These are phyloP conservation scores for Neopipo cinnamomea DNA, from an alignment of 2,113 vertebrate genomes.

Conservation along the genomic window DNA sequence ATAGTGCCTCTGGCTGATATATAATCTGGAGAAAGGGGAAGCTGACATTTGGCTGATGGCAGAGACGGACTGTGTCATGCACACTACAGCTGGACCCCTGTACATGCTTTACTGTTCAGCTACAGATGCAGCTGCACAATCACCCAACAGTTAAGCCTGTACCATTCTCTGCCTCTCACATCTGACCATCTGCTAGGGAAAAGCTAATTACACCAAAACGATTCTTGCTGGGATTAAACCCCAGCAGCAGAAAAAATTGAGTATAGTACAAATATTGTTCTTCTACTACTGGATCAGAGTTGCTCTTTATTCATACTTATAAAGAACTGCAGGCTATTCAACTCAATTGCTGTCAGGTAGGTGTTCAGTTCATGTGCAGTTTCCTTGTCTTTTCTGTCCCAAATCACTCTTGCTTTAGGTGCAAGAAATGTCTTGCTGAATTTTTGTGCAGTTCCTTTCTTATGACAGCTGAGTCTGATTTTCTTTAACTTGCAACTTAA, in stretches of 20 bases:
- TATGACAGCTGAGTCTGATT: background rate
- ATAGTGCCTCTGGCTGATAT: background rate
- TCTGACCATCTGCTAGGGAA: slow-evolving; percentile 55
- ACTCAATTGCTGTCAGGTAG: background rate
- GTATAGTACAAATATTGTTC: slow-evolving; percentile 39
- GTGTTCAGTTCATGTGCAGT: background rate
- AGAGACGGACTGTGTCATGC: background rate
- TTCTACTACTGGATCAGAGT: background rate
- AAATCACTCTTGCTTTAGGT: background rate
- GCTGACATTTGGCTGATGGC: slow-evolving; percentile 23
- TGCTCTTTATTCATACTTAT: slow-evolving; percentile 3
- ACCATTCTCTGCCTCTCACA: slow-evolving; percentile 58
- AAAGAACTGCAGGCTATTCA: slow-evolving; percentile 9
- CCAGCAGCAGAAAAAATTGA: slow-evolving; percentile 19
- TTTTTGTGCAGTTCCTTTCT: background rate
- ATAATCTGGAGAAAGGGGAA: background rate
- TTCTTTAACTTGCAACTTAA: background rate
- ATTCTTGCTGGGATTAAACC: slow-evolving; percentile 43
- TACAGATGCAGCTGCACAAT: slow-evolving; percentile 53
- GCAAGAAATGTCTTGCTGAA: background rate
- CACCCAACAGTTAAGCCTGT: slow-evolving; percentile 46
- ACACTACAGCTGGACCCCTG: slow-evolving; percentile 40
- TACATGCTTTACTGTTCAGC: slow-evolving; percentile 18
- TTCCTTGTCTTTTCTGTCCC: background rate
- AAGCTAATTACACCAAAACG: slow-evolving; percentile 28